Conservation (phyloP, 2,888 invertebrate genomes). For the Hedya salicella region DNA sequence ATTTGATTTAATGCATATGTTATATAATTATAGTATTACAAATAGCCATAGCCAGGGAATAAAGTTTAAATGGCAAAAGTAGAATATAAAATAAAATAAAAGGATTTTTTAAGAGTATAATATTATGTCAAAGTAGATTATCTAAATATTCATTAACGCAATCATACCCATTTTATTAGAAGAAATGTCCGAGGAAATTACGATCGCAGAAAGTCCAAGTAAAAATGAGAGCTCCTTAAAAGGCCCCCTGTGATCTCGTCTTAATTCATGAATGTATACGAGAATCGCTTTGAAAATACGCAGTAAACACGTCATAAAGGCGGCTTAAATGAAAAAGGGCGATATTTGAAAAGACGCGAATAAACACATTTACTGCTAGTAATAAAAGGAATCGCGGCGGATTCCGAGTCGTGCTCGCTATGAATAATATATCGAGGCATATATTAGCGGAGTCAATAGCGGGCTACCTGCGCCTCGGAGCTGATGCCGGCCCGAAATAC, state of each 20-base stretch:
- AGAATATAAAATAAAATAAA: too few relatives aligned
- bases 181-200: not conserved
- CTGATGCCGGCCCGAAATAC: conserved; percentile 6
- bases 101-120: too few relatives aligned
- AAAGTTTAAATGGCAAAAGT: too few relatives aligned
- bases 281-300: conserved; percentile 39
- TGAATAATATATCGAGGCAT: conserved; percentile 52
- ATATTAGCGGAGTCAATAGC: conserved; percentile 37
- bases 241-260: conserved; percentile 37
- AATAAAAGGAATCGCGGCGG: conserved; percentile 54
- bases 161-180: not conserved
- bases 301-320: conserved; percentile 49
- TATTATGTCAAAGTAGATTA: too few relatives aligned
- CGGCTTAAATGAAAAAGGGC: conserved; percentile 42
- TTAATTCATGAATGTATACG: conserved; percentile 43
- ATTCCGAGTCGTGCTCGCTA: conserved; percentile 37
- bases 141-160: too few relatives aligned
- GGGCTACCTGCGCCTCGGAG: conserved; percentile 3
- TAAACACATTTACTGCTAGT: conserved; percentile 55
- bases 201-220: conserved; percentile 6
- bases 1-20: too few relatives aligned
- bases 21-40: too few relatives aligned
- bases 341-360: conserved; percentile 49
- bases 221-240: conserved; percentile 14
- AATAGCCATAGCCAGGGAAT: too few relatives aligned